Base-by-base conservation (phyloP, 2,113 vertebrate genomes). In the Otocyon megalotis region DNA sequence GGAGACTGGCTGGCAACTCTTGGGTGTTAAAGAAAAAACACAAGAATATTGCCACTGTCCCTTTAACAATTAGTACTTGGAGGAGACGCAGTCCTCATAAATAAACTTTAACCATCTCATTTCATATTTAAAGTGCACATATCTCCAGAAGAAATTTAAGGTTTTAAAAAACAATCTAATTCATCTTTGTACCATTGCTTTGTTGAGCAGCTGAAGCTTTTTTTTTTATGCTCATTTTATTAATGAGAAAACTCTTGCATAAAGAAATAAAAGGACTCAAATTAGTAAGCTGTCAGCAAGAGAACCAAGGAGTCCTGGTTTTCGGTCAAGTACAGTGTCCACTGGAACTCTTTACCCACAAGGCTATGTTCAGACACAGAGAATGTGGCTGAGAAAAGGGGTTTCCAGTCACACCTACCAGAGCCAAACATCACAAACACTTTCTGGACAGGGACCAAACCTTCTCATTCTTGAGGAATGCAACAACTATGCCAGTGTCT, bases 401-500 rank as follows among this genome's bases (percentile, higher is more conserved):
- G 88, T 88, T 97, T 96, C 94, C 96, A 96, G 81, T 56, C 88
- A 77, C 37, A 96, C 56, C 90, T n/a, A 30, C 50, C 60, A 60
- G 90, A 97, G 97, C 93, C 97, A 96, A 96, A 95, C 62, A 96
- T 54, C 93, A 98, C 96, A 96, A 76, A 96, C 28, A 88, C 92
- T 93, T 94, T 92, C 90, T 96, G 97, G 95, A 91, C 71, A 87
- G 77, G 62, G 82, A 90, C 80, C 92, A 97, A 90, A 88, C 53
- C 83, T 92, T 50, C 97, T 97, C 97, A 98, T 22, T 94, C 93
- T n/a, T 19, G 4, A 91, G 85, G 96, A 98, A 96, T 94, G 90
- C 88, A 63, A 96, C 92, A 77, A 60, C 48, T 63, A 90, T 32
- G 94, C 93, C 96, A 96, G 90, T 65, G 96, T 96, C 94, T 96